Evolutionary conservation across 2,888 invertebrate genomes (phyloP).

Genomic region (Orchesella flavescens): DNA sequence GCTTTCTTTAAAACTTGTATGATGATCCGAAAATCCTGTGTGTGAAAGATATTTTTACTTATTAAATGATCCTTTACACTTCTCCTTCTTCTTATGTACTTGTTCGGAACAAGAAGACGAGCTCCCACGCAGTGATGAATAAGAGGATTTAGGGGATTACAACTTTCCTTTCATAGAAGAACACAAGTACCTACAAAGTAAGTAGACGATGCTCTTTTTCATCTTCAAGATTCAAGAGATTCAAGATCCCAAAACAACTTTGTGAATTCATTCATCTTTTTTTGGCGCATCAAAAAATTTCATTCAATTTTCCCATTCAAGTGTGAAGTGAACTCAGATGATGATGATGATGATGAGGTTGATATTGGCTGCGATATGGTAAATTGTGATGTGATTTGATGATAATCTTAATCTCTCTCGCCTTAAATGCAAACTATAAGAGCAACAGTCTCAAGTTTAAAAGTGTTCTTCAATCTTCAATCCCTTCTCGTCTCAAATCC

Average conservation of each 20-base stretch:
- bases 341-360: too few species aligned
- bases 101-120: not conserved
- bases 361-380: conserved; percentile 12
- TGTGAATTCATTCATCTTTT: not conserved
- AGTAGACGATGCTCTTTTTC: conserved; percentile 40
- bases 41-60: conserved; percentile 42
- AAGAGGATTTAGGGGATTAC: conserved; percentile 57
- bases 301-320: conserved; percentile 5
- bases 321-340: not conserved
- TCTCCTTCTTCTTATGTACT: too few species aligned
- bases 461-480: not conserved
- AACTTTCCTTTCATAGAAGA: conserved; percentile 4
- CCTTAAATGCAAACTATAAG: conserved; percentile 20
- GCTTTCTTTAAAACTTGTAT: conserved; percentile 10
- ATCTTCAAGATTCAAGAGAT: not conserved
- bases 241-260: not conserved
- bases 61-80: conserved; percentile 46
- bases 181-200: not conserved
- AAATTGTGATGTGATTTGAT: not conserved
- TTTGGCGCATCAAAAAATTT: not conserved
- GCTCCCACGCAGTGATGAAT: conserved; percentile 55
- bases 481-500: not conserved
- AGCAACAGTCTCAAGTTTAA: conserved; percentile 1
- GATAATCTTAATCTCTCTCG: not conserved
- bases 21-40: not conserved